A percentile compares a stretch with the other conserved stretches of the same genome.
These are phyloP conservation scores for Chloroclystis v-ata DNA, from an alignment of 2,888 invertebrate genomes.

Conservation along the genomic window DNA sequence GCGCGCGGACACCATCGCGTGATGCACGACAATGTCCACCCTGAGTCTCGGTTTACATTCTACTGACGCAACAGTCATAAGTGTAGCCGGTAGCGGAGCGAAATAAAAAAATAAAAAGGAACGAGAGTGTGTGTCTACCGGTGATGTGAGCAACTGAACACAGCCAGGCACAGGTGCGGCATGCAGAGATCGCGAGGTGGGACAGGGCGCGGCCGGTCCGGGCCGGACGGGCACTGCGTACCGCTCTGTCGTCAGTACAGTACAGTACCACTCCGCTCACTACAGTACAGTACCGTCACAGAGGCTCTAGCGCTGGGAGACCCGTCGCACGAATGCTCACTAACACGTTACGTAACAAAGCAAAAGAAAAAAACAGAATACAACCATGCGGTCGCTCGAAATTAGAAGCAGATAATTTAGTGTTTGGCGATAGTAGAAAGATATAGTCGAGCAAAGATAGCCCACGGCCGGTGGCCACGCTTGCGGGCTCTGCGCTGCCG, in stretches of 20 bases:
- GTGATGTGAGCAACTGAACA: conserved; percentile 78
- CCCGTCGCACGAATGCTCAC: conserved; percentile 62
- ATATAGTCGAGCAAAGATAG: conserved; percentile 49
- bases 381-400: conserved; percentile 69
- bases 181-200: conserved; percentile 71
- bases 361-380: conserved; percentile 76
- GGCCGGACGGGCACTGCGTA: conserved; percentile 49
- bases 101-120: conserved; percentile 68
- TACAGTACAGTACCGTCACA: conserved; percentile 36
- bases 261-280: conserved; percentile 17
- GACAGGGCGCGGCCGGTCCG: conserved; percentile 55
- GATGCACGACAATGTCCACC: conserved; percentile 77
- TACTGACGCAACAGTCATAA: conserved; percentile 63
- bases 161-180: conserved; percentile 77
- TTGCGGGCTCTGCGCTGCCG: conserved; percentile 37
- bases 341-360: conserved; percentile 75
- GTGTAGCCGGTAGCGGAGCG: conserved; percentile 75
- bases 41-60: conserved; percentile 63
- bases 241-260: conserved; percentile 34
- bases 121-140: conserved; percentile 72
- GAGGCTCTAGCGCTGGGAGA: conserved; percentile 53
- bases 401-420: conserved; percentile 55
- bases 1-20: conserved; percentile 72
- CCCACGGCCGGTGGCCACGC: conserved; percentile 38
- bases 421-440: conserved; percentile 53